Conservation (phyloP, 2,888 invertebrate species). For the Cephus nigrinus region DNA sequence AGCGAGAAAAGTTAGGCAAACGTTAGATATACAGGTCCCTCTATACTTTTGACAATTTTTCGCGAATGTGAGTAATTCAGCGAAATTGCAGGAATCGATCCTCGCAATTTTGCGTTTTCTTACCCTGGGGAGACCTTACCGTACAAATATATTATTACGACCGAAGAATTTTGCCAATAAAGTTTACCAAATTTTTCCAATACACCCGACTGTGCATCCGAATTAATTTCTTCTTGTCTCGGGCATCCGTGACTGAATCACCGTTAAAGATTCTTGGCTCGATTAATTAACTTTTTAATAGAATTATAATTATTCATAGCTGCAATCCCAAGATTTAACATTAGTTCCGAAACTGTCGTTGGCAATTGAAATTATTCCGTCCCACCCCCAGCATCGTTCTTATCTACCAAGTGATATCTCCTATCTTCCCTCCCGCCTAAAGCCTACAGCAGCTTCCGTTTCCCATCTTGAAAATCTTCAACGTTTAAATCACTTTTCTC, state of each 20-base stretch:
- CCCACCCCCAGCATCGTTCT: neutral
- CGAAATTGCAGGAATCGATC: neutral
- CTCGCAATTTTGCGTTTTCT: neutral
- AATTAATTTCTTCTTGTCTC: neutral
- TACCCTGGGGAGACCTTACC: neutral
- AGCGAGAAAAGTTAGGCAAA: neutral
- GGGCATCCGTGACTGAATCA: neutral
- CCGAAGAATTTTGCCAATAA: too few species aligned
- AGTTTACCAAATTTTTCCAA: neutral
- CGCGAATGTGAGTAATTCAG: neutral
- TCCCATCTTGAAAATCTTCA: neutral
- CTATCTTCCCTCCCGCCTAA: neutral
- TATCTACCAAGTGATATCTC: neutral
- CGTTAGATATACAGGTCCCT: neutral
- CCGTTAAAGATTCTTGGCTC: neutral
- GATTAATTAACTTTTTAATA: slow-evolving; percentile 2
- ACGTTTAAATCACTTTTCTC: neutral
- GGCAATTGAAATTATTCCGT: neutral
- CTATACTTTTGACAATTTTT: neutral
- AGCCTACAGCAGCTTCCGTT: neutral
- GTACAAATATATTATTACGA: too few species aligned
- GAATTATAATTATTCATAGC: neutral
- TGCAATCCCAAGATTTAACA: neutral
- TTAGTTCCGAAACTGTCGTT: neutral
- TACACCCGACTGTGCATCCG: neutral